phyloP scores from a whole-genome alignment of 2,113 vertebrate species.

The Arothron firmamentum region DNA sequence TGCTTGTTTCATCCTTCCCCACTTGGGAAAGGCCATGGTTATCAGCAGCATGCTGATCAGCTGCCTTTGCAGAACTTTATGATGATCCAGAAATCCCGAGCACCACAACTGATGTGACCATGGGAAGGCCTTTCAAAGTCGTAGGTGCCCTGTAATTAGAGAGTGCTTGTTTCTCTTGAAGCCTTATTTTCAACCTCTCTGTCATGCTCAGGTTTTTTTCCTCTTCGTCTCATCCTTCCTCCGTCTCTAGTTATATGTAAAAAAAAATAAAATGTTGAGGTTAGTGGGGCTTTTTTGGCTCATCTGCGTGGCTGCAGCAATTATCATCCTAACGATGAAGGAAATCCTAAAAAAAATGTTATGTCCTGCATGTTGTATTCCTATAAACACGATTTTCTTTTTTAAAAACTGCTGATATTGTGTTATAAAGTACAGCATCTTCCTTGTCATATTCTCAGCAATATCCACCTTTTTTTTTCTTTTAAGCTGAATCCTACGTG shows the following conservation, averaged over 20 bases:
- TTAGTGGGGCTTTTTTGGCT: neutral
- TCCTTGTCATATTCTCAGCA: too few relatives aligned
- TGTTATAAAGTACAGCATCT: too few relatives aligned
- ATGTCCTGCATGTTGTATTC: too few relatives aligned
- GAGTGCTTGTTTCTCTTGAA: conserved; percentile 18
- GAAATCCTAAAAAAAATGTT: too few relatives aligned
- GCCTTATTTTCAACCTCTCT: conserved; percentile 23
- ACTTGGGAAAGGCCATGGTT: conserved; percentile 44
- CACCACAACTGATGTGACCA: conserved; percentile 29
- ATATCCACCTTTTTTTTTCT: too few relatives aligned
- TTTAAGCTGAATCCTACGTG: too few relatives aligned
- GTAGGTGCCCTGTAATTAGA: conserved; percentile 44
- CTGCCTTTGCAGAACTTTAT: conserved; percentile 25
- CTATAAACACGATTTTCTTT: too few relatives aligned
- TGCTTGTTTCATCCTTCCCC: conserved; percentile 39
- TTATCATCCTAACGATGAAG: too few relatives aligned
- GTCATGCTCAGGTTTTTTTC: neutral
- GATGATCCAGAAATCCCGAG: conserved; percentile 18
- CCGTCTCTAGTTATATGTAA: neutral
- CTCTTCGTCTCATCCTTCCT: conserved; percentile 8
- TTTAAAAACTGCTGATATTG: too few relatives aligned
- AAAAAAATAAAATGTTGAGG: too few relatives aligned
- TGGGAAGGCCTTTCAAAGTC: conserved; percentile 34
- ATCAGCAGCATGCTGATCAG: conserved; percentile 10
- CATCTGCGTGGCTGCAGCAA: conserved; percentile 5